These are phyloP conservation scores for Muscicapa adusta DNA, from an alignment of 2,113 vertebrate species.

Conservation along the genomic window DNA sequence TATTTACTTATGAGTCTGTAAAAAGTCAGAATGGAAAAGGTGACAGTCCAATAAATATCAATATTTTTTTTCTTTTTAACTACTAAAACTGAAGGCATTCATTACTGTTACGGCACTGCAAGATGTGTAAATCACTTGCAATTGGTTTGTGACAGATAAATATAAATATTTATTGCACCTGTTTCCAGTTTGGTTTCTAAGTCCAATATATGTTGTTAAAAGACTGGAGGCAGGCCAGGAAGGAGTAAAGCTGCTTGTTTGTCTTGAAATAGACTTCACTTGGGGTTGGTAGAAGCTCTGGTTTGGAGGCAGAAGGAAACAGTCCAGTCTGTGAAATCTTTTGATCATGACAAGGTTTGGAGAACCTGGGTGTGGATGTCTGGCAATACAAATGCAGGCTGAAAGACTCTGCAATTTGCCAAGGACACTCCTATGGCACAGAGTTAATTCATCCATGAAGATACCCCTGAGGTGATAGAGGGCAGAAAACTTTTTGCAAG, in stretches of 20 bases:
- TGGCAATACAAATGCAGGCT: not conserved
- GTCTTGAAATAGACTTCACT: not conserved
- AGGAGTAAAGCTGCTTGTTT: not conserved
- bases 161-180: not conserved
- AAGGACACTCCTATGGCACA: not conserved
- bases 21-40: not conserved
- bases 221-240: not conserved
- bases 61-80: not conserved
- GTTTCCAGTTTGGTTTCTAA: not conserved
- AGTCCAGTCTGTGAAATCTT: not conserved
- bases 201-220: not conserved
- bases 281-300: not conserved
- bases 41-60: not conserved
- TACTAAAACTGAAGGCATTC: not conserved
- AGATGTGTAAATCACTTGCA: not conserved
- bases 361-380: not conserved
- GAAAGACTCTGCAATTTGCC: not conserved
- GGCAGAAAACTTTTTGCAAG: not conserved
- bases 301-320: not conserved
- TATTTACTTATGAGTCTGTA: not conserved
- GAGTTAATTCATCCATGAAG: not conserved
- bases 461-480: not conserved
- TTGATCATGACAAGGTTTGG: not conserved
- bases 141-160: conserved; percentile 4
- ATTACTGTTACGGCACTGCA: not conserved